A percentile compares a stretch with the other conserved stretches of the same genome.
Conservation (phyloP, 2,888 invertebrate genomes). For the Dicyrtoma fusca region DNA sequence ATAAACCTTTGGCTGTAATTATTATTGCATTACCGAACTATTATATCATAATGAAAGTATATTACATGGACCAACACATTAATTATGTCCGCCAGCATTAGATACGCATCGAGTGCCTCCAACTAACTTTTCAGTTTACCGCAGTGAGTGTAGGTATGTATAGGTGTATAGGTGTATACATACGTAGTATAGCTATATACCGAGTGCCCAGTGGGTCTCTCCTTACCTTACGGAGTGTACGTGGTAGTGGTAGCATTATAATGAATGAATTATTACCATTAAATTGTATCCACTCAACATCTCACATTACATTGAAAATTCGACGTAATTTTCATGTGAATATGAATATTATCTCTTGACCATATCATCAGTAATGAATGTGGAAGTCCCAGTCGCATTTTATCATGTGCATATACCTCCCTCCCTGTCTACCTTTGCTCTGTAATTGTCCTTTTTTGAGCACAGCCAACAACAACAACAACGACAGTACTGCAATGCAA, state of each 20-base stretch:
- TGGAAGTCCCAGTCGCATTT: constrained; percentile 8
- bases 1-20: constrained; percentile 29
- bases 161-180: background rate
- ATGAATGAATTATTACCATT: constrained; percentile 35
- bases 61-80: constrained; percentile 16
- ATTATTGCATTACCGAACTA: constrained; percentile 32
- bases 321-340: constrained; percentile 11
- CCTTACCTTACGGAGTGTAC: too few species aligned
- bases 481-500: too few species aligned
- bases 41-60: constrained; percentile 30
- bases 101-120: background rate
- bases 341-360: too few species aligned
- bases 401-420: background rate
- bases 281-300: constrained; percentile 31
- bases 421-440: too few species aligned
- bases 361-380: constrained; percentile 18
- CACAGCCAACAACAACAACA: background rate
- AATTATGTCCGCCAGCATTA: constrained; percentile 29
- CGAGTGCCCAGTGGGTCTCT: too few species aligned
- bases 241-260: constrained; percentile 12
- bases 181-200: background rate
- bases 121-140: too few species aligned
- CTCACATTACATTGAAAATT: constrained; percentile 25
- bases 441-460: background rate
- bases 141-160: too few species aligned